Percentiles rank a stretch among this genome's conserved stretches.
These are phyloP conservation scores for Trematomus loennbergii DNA, from an alignment of 2,113 vertebrate species.

Conservation along the genomic window DNA sequence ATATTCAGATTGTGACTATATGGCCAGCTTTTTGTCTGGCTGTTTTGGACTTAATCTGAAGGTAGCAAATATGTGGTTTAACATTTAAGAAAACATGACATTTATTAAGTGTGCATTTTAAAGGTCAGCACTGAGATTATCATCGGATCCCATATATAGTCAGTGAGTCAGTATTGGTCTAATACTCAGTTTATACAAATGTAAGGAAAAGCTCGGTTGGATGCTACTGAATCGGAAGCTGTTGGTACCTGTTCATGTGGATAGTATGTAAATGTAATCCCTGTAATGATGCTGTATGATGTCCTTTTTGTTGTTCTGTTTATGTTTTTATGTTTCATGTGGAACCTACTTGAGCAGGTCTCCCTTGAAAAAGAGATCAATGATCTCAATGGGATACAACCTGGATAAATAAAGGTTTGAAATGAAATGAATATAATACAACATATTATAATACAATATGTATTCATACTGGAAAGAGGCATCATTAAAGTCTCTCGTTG, in stretches of 20 bases:
- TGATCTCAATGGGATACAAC: too few species aligned
- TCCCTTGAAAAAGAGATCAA: too few species aligned
- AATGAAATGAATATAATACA: not conserved
- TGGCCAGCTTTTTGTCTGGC: too few species aligned
- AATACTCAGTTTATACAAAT: not conserved
- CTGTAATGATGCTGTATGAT: too few species aligned
- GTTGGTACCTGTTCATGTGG: too few species aligned
- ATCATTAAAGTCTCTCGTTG: not conserved
- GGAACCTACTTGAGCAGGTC: too few species aligned
- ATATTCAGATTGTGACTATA: not conserved
- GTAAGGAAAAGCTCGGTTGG: too few species aligned
- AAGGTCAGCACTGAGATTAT: not conserved
- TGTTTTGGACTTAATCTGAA: not conserved
- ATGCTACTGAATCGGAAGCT: too few species aligned
- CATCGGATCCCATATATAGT: not conserved
- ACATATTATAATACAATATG: not conserved
- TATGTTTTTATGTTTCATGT: too few species aligned
- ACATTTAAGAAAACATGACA: not conserved
- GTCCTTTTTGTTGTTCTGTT: too few species aligned
- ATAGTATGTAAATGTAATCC: too few species aligned
- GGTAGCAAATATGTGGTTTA: not conserved
- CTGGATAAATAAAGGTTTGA: too few species aligned
- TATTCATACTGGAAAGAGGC: not conserved
- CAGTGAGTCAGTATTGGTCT: not conserved
- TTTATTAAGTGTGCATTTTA: not conserved